These are phyloP conservation scores for Lepidurus packardi DNA, from an alignment of 1,140 invertebrate genomes.

Conservation along the genomic window DNA sequence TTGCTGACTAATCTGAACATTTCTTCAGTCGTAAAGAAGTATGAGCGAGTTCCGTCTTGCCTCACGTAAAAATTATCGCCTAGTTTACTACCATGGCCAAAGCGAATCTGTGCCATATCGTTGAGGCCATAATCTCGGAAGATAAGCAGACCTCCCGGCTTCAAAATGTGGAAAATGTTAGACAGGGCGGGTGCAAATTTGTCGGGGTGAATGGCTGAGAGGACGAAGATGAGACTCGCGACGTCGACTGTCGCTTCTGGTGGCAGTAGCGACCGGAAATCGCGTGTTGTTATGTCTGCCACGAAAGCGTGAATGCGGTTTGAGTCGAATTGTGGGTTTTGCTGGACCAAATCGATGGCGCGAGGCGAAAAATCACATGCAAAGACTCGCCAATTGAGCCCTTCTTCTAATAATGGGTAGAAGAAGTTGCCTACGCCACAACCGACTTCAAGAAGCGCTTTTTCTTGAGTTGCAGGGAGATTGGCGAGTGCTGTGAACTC, in stretches of 20 bases:
- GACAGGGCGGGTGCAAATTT: constrained; percentile 65
- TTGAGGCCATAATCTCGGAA: constrained; percentile 97
- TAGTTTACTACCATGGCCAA: constrained; percentile 87
- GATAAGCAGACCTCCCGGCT: constrained; percentile 74
- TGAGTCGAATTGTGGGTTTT: constrained; percentile 57
- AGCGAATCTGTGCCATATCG: constrained; percentile 94
- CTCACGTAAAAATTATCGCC: constrained; percentile 91
- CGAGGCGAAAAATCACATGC: constrained; percentile 91
- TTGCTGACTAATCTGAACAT: constrained; percentile 55
- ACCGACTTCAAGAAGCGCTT: constrained; percentile 74
- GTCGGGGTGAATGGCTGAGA: constrained; percentile 70
- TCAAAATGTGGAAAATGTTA: constrained; percentile 65
- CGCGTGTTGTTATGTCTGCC: constrained; percentile 49
- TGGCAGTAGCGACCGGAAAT: constrained; percentile 30
- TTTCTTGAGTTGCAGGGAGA: constrained; percentile 42
- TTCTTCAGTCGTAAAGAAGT: constrained; percentile 71
- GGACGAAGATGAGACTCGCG: constrained; percentile 67
- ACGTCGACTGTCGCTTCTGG: constrained; percentile 53
- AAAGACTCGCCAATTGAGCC: constrained; percentile 64
- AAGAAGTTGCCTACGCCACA: constrained; percentile 97
- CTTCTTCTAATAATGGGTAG: constrained; percentile 82
- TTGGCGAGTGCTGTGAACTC: constrained; percentile 80
- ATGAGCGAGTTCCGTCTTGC: constrained; percentile 92
- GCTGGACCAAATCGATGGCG: constrained; percentile 80
- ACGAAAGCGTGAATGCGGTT: constrained; percentile 65